Base-by-base conservation (phyloP, 2,113 vertebrate genomes). In the Tachysurus fulvidraco region DNA sequence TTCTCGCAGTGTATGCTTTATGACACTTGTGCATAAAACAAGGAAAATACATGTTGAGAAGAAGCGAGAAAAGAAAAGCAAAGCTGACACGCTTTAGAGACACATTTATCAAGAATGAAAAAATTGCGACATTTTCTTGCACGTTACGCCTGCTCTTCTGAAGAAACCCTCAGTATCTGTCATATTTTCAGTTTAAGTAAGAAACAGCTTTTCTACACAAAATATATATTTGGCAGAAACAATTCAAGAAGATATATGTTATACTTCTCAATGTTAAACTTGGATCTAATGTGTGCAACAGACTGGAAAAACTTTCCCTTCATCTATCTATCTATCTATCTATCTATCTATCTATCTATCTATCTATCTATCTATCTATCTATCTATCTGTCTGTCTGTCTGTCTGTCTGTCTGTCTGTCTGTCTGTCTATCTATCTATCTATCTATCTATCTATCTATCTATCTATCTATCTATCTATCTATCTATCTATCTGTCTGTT, bases 91-190 rank as follows among this genome's bases (percentile, higher is more conserved):
- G 25, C 44, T 76, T 80, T 44, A 80, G 46, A 55, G 62, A n/a
- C 46, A n/a, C 84, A 67, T 80, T 85, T 80, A 78, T 64, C 84
- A 83, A 65, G 30, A 83, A 83, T n/a, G 25, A 19, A 81, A 6
- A 62, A 57, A 55, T 59, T 41, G 30, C 19, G 84, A 30, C 36
- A 67, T 87, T 84, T 81, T 81, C 55, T 62, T 59, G 23, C 79
- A 60, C 81, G 52, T 83, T 83, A 73, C 28, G 30, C 12, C 28
- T 64, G 85, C 65, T 81, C 54, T 84, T 52, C 88, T 65, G 67
- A 65, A 23, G 17, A 60, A 80, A 60, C 17, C 10, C n/a, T 36
- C 17, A 11, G 74, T 30, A 23, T 8, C 60, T 54, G 74, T 52
- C 46, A 25, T 52, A 46, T 5, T 30, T 64, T 59, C 71, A 25